Evolutionary conservation across 2,113 vertebrate genomes (phyloP).

Genomic region (Gulo gulo): DNA sequence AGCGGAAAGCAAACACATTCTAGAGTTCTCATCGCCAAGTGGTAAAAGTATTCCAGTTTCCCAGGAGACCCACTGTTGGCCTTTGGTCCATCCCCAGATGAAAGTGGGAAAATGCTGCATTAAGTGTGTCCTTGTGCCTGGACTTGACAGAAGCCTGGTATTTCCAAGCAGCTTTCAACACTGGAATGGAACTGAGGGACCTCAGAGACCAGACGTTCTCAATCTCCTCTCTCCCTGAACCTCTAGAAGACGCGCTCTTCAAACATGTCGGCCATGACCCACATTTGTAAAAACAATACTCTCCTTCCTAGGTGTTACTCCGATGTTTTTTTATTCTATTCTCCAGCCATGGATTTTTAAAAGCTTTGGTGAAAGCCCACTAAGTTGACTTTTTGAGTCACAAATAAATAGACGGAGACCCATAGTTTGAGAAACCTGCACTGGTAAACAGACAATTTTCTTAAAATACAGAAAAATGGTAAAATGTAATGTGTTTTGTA

Average conservation of each 20-base stretch:
- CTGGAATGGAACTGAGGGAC: not conserved
- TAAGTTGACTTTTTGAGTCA: not conserved
- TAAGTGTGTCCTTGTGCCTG: not conserved
- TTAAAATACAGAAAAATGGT: not conserved
- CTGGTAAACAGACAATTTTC: not conserved
- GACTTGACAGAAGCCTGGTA: not conserved
- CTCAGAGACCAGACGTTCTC: not conserved
- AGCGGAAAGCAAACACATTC: not conserved
- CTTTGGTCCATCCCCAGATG: not conserved
- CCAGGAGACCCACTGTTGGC: not conserved
- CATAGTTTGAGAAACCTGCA: not conserved
- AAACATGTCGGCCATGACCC: not conserved
- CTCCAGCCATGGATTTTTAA: not conserved
- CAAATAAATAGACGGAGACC: not conserved
- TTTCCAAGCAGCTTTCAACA: not conserved
- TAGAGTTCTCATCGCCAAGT: not conserved
- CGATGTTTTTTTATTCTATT: not conserved
- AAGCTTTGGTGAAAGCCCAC: not conserved
- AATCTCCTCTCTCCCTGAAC: not conserved
- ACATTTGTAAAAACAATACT: not conserved
- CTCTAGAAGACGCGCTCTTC: not conserved
- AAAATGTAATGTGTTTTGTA: not conserved
- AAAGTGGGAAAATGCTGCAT: not conserved
- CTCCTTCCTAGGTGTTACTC: not conserved
- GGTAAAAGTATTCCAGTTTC: not conserved